A percentile compares a stretch with the other conserved stretches of the same genome.
phyloP scores from a whole-genome alignment of 2,113 vertebrate species.

The Chlorocebus sabaeus region DNA sequence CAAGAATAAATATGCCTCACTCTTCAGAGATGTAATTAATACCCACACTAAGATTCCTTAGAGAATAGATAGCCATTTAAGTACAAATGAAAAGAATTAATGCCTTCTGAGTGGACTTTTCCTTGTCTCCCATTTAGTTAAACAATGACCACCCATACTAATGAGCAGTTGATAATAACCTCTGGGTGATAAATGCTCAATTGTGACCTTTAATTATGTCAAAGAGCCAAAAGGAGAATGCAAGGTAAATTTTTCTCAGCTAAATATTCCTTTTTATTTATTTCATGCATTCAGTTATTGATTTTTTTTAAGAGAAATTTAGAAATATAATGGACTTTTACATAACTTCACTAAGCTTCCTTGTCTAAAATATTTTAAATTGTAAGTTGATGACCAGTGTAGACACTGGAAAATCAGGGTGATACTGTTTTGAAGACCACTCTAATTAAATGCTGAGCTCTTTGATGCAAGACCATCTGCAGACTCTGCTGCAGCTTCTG shows the following conservation, averaged over 20 bases:
- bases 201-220: not conserved
- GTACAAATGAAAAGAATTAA: slow-evolving; percentile 4
- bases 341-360: not conserved
- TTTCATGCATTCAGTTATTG: not conserved
- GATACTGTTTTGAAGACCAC: not conserved
- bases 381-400: not conserved
- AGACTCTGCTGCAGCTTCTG: not conserved
- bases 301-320: not conserved
- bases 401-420: not conserved
- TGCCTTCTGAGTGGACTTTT: not conserved
- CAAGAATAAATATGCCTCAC: not conserved
- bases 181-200: not conserved
- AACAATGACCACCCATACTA: not conserved
- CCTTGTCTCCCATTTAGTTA: not conserved
- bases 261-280: slow-evolving; percentile 6
- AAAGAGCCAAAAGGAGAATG: not conserved
- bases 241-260: not conserved
- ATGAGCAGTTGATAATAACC: slow-evolving; percentile 28
- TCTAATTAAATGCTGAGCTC: slow-evolving; percentile 51
- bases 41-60: not conserved
- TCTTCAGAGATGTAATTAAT: not conserved
- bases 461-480: slow-evolving; percentile 34
- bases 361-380: slow-evolving; percentile 1
- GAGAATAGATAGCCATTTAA: not conserved
- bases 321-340: not conserved